A percentile compares a stretch with the other conserved stretches of the same genome.
phyloP scores from a whole-genome alignment of 1,140 invertebrate genomes.

The Idris sp. region DNA sequence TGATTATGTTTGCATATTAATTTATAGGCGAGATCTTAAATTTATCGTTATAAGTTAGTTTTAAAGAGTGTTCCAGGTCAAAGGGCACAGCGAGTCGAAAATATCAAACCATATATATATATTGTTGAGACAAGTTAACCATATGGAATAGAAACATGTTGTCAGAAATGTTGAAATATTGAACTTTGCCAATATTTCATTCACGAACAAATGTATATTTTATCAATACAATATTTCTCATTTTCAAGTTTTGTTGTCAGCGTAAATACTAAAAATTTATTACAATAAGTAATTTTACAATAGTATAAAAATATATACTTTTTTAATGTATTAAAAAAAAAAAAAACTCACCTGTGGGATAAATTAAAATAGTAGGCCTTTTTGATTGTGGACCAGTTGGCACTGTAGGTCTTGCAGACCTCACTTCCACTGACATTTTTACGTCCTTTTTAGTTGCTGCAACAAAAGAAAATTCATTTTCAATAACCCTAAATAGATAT shows the following conservation, averaged over 20 bases:
- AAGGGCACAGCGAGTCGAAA: neutral
- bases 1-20: too few species aligned
- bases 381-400: slow-evolving; percentile 59
- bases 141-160: neutral
- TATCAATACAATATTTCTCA: too few species aligned
- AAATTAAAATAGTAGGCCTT: slow-evolving; percentile 59
- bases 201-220: too few species aligned
- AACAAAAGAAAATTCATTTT: slow-evolving; percentile 18
- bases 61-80: slow-evolving; percentile 3
- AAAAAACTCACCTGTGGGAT: slow-evolving; percentile 48
- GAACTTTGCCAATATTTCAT: too few species aligned
- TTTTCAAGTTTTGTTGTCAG: too few species aligned
- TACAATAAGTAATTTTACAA: too few species aligned
- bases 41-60: neutral
- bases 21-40: too few species aligned
- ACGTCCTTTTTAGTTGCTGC: slow-evolving; percentile 14
- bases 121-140: neutral
- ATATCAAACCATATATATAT: slow-evolving; percentile 2
- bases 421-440: slow-evolving; percentile 55
- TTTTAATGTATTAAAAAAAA: too few species aligned
- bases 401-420: slow-evolving; percentile 51
- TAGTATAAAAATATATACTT: too few species aligned
- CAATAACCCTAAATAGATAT: too few species aligned
- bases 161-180: neutral
- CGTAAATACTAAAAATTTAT: too few species aligned